A percentile compares a stretch with the other conserved stretches of the same genome.
phyloP scores from a whole-genome alignment of 2,888 invertebrate species.

The Cantharis rustica region DNA sequence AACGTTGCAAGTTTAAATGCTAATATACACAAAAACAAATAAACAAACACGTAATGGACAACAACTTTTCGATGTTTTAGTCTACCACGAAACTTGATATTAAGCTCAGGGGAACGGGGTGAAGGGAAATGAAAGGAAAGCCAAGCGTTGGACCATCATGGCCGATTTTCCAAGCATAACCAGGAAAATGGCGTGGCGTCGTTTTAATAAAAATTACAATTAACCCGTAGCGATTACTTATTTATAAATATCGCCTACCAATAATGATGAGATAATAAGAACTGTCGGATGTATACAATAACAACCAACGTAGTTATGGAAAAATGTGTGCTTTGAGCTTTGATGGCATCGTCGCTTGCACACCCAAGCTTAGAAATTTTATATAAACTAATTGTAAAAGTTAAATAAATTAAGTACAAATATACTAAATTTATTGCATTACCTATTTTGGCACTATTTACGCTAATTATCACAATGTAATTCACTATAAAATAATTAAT shows the following conservation, averaged over 20 bases:
- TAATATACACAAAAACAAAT: neutral
- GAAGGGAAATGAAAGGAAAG: slow-evolving; percentile 48
- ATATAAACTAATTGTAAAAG: neutral
- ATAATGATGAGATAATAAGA: neutral
- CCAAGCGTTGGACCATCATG: slow-evolving; percentile 53
- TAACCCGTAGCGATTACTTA: neutral
- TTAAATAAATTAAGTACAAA: neutral
- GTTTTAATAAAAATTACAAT: neutral
- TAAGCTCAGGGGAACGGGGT: slow-evolving; percentile 18
- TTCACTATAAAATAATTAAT: slow-evolving; percentile 51
- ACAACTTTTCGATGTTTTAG: neutral
- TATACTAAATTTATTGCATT: slow-evolving; percentile 39
- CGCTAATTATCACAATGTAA: slow-evolving; percentile 56
- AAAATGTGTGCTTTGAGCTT: neutral
- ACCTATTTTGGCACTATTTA: slow-evolving; percentile 58
- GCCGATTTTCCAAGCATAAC: slow-evolving; percentile 55
- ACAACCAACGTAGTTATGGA: neutral
- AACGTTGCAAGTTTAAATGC: neutral
- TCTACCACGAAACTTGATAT: slow-evolving; percentile 1
- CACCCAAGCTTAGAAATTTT: slow-evolving; percentile 12
- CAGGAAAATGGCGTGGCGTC: slow-evolving; percentile 54
- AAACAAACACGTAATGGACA: neutral
- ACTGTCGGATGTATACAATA: neutral
- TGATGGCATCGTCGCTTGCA: slow-evolving; percentile 3
- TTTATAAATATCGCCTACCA: neutral